Base-by-base conservation (phyloP, 2,888 invertebrate genomes). In the Nephrocerus scutellatus region DNA sequence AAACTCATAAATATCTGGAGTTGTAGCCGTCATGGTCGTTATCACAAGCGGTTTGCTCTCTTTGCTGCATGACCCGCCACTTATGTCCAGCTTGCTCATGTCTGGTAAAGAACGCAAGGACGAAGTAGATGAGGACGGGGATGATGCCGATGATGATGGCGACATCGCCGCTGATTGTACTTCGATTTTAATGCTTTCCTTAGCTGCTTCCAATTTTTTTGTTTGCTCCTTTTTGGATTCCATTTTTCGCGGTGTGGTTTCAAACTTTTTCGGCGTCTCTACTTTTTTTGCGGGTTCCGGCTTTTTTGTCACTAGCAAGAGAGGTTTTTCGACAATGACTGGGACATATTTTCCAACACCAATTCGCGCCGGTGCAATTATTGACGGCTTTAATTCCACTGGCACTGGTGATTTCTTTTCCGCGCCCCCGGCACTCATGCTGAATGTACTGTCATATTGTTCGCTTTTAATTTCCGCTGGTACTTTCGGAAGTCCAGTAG, bases 1-100 rank as follows among this genome's bases (percentile, higher is more conserved):
- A 59, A 89, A 89, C 64, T 89, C 88, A 57, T 89, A 89, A 43
- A 88, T 80, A 59, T 89, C 88, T 37, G 61, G 49, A 3, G 54
- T 53, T 2, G 51, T 46, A 9, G 51, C 34, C 15, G 45, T 49
- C 7, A 45, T 34, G 3, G 47, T 41, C 28, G 34, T 38, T 25
- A 41, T 7, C 8, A 30, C 37, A 31, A 32, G 39, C n/a, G n/a
- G n/a, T 26, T 52, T 47, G 6, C 39, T 30, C 7, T 59, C 59
- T 33, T 56, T 58, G 16, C 43, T 33, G 7, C 45, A 33, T 3
- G 50, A 49, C 6, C 51, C 54, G 21, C 62, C 55, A 34, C 62
- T 60, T 6, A 62, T 62, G 36, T 61, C 62, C 34, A 62, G 39
- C 28, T 62, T 62, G 36, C 62, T 62, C 60, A 62, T 62, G 16